Evolutionary conservation across 2,113 vertebrate species (phyloP), one percentile per base, ranked within the genome.

Genomic region (Hirundichthys speculiger): DNA sequence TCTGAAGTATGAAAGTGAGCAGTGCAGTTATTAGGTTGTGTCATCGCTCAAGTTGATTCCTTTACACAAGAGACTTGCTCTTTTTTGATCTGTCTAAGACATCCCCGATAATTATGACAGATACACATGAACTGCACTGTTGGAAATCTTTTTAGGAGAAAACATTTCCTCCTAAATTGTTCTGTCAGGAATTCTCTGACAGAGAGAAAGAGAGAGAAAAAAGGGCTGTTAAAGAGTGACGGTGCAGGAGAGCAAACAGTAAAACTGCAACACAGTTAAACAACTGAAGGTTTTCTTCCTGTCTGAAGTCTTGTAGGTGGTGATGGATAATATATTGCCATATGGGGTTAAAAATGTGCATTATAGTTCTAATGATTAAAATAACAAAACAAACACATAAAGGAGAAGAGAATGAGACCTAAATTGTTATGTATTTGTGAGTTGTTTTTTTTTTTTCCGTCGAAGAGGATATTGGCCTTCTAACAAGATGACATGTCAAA

Each of bases 311-410:
- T 56, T 59, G 49, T 43, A 49, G 13, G 55, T 57, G 27, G 54
- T 72, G 59, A 70, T 84, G 13, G 78, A 51, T 75, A 41, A 55
- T 67, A 3, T 53, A 58, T 47, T 81, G 42, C 60, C 55, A 25
- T 22, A n/a, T 13, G 3, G 5, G 9, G 10, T 5, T 5, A 51
- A 50, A 55, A 50, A 46, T 27, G 25, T 11, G 5, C 18, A 11
- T 10, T 8, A 19, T 12, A 3, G 21, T 49, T 71, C 4, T 25
- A 63, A 19, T 63, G 8, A 53, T 15, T 18, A 8, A 25, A 46
- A 57, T n/a, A 79, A 9, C 4, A 19, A 47, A 16, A 34, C 18
- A n/a, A n/a, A 42, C n/a, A n/a, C n/a, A n/a, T n/a, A n/a, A n/a
- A n/a, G n/a, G n/a, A n/a, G n/a, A n/a, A n/a, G n/a, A n/a, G n/a